Evolutionary conservation across 2,888 invertebrate genomes (phyloP).

Genomic region (Stegophylla sp.): DNA sequence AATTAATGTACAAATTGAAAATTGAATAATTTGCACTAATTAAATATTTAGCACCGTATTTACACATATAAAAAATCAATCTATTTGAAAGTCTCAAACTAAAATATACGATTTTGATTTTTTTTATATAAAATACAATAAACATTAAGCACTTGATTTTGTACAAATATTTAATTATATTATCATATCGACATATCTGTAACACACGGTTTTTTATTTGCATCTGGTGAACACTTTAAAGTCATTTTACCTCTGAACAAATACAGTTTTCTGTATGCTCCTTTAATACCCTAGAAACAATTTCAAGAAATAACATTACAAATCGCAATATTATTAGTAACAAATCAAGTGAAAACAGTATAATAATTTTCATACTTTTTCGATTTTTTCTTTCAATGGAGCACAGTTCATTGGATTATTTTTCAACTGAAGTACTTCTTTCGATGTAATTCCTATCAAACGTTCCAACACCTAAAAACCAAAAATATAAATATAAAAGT

Average conservation of each 20-base stretch:
- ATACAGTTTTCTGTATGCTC: conserved; percentile 41
- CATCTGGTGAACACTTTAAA: conserved; percentile 40
- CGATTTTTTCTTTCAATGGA: conserved; percentile 50
- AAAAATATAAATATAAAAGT: background rate
- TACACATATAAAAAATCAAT: no score
- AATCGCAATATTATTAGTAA: background rate
- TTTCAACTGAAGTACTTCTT: conserved; percentile 38
- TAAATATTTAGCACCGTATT: no score
- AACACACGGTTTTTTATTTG: conserved; percentile 34
- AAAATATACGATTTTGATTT: no score
- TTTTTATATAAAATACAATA: no score
- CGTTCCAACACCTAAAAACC: conserved; percentile 43
- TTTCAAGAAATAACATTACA: background rate
- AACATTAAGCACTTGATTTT: no score
- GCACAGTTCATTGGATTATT: conserved; percentile 31
- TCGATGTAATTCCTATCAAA: conserved; percentile 41
- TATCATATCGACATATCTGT: conserved; percentile 22
- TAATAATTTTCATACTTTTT: conserved; percentile 42
- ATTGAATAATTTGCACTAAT: no score
- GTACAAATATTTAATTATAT: no score
- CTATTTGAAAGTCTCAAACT: no score
- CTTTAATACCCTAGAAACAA: conserved; percentile 56
- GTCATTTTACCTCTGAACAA: conserved; percentile 43
- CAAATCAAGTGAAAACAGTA: background rate
- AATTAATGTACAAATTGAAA: no score